These are phyloP conservation scores for Microplitis deprimator DNA, from an alignment of 2,888 invertebrate species.

Conservation along the genomic window DNA sequence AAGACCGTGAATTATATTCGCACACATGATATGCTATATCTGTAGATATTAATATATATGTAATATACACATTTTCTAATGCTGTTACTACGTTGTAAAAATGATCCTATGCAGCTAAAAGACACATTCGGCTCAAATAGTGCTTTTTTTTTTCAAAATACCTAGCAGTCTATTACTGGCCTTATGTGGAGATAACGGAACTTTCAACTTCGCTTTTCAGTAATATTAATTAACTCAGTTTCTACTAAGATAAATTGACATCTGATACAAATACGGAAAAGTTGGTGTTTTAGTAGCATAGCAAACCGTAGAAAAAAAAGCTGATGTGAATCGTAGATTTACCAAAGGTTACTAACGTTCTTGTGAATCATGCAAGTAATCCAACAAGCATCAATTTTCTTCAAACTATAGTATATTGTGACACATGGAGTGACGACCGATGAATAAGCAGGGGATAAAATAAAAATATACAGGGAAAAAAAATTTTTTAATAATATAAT, in stretches of 20 bases:
- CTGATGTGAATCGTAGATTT: neutral
- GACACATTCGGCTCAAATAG: no score
- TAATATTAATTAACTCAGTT: no score
- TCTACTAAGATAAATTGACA: no score
- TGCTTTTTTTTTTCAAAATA: no score
- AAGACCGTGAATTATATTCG: constrained; percentile 44
- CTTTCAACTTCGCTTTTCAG: no score
- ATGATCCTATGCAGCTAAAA: neutral
- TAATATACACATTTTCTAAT: constrained; percentile 25
- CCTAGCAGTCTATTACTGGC: no score
- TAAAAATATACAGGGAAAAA: constrained; percentile 4
- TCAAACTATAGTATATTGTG: constrained; percentile 28
- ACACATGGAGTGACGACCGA: constrained; percentile 23
- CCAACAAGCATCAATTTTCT: constrained; percentile 52
- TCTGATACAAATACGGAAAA: no score
- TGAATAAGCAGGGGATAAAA: neutral
- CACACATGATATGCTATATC: constrained; percentile 42
- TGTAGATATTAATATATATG: constrained; percentile 37
- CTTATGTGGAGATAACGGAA: no score
- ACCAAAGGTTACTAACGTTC: neutral
- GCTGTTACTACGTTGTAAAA: neutral
- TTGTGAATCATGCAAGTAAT: constrained; percentile 47
- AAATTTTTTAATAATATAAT: neutral
- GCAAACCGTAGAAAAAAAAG: neutral
- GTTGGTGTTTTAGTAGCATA: no score